A percentile compares a stretch with the other conserved stretches of the same genome.
Conservation (phyloP, 2,113 vertebrate species). For the Nannobrachium achirus region DNA sequence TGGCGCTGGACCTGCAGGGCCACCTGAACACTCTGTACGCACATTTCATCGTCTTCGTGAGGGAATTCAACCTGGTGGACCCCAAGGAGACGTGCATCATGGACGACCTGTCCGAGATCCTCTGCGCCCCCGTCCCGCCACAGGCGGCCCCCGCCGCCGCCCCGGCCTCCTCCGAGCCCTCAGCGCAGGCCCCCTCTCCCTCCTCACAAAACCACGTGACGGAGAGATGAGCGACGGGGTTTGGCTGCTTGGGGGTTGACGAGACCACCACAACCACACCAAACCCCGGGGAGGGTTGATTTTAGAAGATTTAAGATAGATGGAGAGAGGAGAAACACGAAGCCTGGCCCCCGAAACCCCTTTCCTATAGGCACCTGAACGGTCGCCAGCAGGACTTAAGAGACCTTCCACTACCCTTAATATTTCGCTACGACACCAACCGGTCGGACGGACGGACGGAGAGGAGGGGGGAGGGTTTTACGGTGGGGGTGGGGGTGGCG, state of each 20-base stretch:
- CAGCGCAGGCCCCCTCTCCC: conserved; percentile 74
- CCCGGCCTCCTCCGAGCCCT: conserved; percentile 42
- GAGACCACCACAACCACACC: conserved; percentile 81
- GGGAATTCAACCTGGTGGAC: conserved; percentile 98
- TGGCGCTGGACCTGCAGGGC: conserved; percentile 95
- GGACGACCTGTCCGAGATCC: conserved; percentile 97
- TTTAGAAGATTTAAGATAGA: conserved; percentile 58
- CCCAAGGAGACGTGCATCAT: conserved; percentile 97
- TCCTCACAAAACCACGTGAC: conserved; percentile 95
- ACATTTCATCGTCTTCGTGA: conserved; percentile 98
- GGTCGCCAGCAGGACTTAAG: conserved; percentile 70
- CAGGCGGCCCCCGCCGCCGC: conserved; percentile 46
- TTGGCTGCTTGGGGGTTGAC: too few relatives aligned
- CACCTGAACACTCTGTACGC: conserved; percentile 97
- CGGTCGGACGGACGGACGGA: conserved; percentile 50
- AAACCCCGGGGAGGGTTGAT: conserved; percentile 53
- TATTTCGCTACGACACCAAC: conserved; percentile 67
- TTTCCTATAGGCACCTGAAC: conserved; percentile 29
- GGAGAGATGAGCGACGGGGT: conserved; percentile 96
- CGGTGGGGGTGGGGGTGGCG: conserved; percentile 34
- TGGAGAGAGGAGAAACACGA: conserved; percentile 54
- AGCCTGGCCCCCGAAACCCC: conserved; percentile 54
- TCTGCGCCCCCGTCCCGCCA: conserved; percentile 82
- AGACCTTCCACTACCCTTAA: conserved; percentile 74
- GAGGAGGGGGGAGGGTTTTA: conserved; percentile 35